Evolutionary conservation across 2,888 invertebrate genomes (phyloP), one percentile per base, ranked within the genome.

Genomic region (Lasioglossum morio): DNA sequence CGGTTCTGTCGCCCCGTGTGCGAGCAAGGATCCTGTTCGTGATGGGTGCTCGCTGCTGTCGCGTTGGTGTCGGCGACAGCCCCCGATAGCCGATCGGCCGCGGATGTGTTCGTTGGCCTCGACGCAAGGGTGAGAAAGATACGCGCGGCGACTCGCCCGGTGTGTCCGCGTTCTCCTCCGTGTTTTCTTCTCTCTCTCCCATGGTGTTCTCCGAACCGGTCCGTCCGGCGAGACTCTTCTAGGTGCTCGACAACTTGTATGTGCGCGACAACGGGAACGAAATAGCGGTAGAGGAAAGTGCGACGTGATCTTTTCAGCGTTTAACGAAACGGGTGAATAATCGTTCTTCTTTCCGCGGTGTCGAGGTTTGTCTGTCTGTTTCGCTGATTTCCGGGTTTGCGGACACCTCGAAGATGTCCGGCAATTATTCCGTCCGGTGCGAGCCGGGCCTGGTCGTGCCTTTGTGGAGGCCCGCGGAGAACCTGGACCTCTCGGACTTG

Each of bases 361-460:
- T n/a, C n/a, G n/a, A n/a, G n/a, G n/a, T n/a, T n/a, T n/a, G n/a
- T n/a, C n/a, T n/a, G n/a, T n/a, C n/a, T n/a, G 46, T 46, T 16
- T 2, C 23, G 53, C 2, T 53, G 53, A 8, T 23, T 8, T 23
- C 53, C 8, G 23, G 53, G 23, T n/a, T n/a, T 23, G 53, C 8
- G 8, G n/a, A 53, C 10, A n/a, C 63, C 27, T 16, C 27, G 63
- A 63, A 63, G 30, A 95, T 94, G 95, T 92, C 93, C 82, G 92
- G 92, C 4, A 94, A 94, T 73, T 94, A 94, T 82, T 81, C 94
- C 84, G 89, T 93, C 40, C 91, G 92, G 74, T 99, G 99, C 96
- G 96, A 96, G 92, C 97, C 97, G 79, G 99, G 99, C 72, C 96
- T 99, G 86, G 93, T 99, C 90, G 95, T 99, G 80, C 98, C 99